These are phyloP conservation scores for Origma solitaria DNA, from an alignment of 2,113 vertebrate genomes.

Conservation along the genomic window DNA sequence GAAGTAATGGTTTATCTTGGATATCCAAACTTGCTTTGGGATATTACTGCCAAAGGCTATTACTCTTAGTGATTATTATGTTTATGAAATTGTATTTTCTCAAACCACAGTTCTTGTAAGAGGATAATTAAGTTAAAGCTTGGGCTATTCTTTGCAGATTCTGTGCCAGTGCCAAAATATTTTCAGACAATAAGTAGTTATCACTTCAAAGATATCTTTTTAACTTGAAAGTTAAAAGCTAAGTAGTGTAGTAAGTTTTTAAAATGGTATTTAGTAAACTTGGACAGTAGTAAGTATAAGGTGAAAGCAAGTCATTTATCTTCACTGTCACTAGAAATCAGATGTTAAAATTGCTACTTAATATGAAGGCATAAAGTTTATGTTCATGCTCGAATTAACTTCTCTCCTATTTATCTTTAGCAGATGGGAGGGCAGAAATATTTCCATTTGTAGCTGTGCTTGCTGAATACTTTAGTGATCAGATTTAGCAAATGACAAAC, in stretches of 20 bases:
- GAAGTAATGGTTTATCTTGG: constrained; percentile 45
- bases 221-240: not conserved
- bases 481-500: not conserved
- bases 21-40: constrained; percentile 25
- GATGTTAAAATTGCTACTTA: not conserved
- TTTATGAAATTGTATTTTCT: constrained; percentile 49
- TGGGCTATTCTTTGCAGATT: constrained; percentile 18
- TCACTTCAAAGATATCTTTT: constrained; percentile 21
- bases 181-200: not conserved
- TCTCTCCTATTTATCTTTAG: not conserved
- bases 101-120: constrained; percentile 53
- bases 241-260: not conserved
- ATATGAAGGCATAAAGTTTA: not conserved
- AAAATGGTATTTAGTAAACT: not conserved
- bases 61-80: constrained; percentile 16
- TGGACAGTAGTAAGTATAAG: not conserved
- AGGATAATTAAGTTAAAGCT: constrained; percentile 47
- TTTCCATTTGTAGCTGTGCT: not conserved
- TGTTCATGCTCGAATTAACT: not conserved
- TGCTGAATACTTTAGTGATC: not conserved
- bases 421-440: not conserved
- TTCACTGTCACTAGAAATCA: not conserved
- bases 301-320: not conserved
- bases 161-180: constrained; percentile 21
- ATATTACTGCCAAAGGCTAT: constrained; percentile 37